Conservation (phyloP, 53 echinoderm and acorn worm genomes). For the Hippasteria phrygiana region DNA sequence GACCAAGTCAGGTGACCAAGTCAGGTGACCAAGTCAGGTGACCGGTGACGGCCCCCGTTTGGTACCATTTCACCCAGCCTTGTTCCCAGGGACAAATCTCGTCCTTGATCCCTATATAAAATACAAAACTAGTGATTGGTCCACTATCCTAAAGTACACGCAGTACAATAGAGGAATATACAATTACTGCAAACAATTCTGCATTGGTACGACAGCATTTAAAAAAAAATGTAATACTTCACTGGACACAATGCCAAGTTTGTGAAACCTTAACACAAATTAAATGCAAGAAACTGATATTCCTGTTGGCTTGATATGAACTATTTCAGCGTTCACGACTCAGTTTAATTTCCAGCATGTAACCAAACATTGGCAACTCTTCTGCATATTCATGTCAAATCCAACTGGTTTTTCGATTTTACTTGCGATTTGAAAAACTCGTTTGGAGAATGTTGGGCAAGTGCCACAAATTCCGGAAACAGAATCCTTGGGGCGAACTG, state of each 20-base stretch:
- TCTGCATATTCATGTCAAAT: no score
- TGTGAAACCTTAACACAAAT: neutral
- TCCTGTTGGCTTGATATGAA: neutral
- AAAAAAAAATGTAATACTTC: neutral
- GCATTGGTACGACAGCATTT: neutral
- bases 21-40: no score
- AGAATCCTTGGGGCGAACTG: no score
- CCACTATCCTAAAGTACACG: neutral
- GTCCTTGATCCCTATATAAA: constrained; percentile 15
- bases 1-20: no score
- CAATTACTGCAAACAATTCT: neutral
- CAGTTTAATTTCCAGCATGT: no score
- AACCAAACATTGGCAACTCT: no score
- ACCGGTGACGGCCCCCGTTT: no score
- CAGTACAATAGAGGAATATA: neutral
- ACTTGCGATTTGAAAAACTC: no score
- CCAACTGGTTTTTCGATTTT: no score
- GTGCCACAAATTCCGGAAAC: no score
- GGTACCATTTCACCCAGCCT: constrained; percentile 5
- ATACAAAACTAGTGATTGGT: neutral
- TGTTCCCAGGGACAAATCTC: neutral
- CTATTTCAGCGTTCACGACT: no score
- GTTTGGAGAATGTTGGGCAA: no score
- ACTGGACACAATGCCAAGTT: neutral
- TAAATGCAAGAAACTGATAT: neutral